Percentiles rank a stretch among this genome's conserved stretches.
phyloP scores from a whole-genome alignment of 1,140 invertebrate species.

The Rhagoletis zephyria region DNA sequence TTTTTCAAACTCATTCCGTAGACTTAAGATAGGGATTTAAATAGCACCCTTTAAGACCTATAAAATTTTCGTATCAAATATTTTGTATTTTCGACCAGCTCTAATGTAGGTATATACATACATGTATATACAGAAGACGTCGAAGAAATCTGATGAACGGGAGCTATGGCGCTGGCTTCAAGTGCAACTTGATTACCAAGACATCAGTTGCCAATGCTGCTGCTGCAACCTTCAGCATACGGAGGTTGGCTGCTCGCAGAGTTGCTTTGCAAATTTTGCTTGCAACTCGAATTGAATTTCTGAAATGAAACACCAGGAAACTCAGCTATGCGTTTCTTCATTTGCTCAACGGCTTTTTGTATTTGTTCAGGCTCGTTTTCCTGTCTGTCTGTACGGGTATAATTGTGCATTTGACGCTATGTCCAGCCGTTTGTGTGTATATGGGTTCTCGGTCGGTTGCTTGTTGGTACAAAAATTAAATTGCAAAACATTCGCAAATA shows the following conservation, averaged over 20 bases:
- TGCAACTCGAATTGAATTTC: conserved; percentile 44
- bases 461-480: conserved; percentile 48
- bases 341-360: conserved; percentile 25
- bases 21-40: too few species aligned
- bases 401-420: neutral
- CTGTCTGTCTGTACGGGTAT: neutral
- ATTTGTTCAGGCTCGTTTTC: conserved; percentile 40
- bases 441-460: neutral
- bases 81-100: too few species aligned
- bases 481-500: conserved; percentile 50
- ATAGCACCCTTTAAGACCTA: too few species aligned
- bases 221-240: neutral
- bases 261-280: conserved; percentile 14
- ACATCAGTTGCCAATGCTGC: neutral
- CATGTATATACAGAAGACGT: neutral
- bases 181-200: conserved; percentile 17
- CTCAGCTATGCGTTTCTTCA: conserved; percentile 16
- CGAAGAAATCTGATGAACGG: neutral
- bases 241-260: neutral
- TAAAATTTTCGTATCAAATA: too few species aligned
- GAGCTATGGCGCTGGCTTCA: neutral
- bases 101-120: too few species aligned
- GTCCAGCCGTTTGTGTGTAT: neutral
- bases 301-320: conserved; percentile 34
- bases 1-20: too few species aligned